Base-by-base conservation (phyloP, 1,140 invertebrate genomes). In the Nasonia longicornis region DNA sequence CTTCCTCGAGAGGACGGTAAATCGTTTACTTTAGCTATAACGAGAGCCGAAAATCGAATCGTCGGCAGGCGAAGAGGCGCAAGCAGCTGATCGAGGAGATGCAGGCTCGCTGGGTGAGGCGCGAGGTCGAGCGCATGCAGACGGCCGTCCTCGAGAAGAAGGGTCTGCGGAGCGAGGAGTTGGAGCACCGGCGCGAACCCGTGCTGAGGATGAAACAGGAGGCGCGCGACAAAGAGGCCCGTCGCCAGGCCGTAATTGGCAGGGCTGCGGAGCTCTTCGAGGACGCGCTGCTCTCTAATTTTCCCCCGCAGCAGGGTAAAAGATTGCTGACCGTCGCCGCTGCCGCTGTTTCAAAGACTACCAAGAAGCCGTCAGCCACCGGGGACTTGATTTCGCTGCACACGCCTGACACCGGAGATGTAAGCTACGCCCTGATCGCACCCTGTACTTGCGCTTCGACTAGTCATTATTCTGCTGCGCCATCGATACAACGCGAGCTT, bases 81-180 rank as follows among this genome's bases (percentile, higher is more conserved):
- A 88, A 88, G 66, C 86, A 89, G 45, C 87, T 90, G 72, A 78
- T 89, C 45, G 88, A 91, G 71, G 86, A 87, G 82, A 86, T 89
- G 7, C 85, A 81, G 14, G 84, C 87, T 45, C 88, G 88, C 22
- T 90, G 91, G 87, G 86, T 86, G 67, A 72, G 83, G 12, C 89
- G 88, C 80, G 90, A 92, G 81, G 82, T 91, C 80, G 86, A 88
- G 42, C 86, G 89, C n/a, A 92, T 92, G 88, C 90, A 90, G 72
- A 85, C 86, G 45, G 86, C 89, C 16, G 88, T 92, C 29, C 84
- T 92, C 6, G 86, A 86, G 22, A 91, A 90, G 79, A 92, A 92
- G 75, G 89, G 91, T 6, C 76, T 92, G 6, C 85, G 89, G 29
- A 87, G 88, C n/a, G 89, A 92, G 70, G 87, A 90, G n/a, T 81